Base-by-base conservation (phyloP, 2,888 invertebrate species). In the Lithophane ornitopus region DNA sequence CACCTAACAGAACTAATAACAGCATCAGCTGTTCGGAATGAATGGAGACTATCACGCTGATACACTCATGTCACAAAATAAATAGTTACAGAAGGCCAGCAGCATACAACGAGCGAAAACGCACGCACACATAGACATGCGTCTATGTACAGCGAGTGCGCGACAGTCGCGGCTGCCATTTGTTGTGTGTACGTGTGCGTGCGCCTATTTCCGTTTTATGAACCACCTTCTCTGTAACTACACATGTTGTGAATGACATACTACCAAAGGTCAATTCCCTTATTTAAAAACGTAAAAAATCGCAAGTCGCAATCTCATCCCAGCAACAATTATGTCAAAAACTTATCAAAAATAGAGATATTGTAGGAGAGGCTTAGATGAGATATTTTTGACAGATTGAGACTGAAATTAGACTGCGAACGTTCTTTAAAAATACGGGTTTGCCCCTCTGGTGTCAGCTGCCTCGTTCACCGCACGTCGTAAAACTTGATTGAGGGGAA, bases 401-500 rank as follows among this genome's bases (percentile, higher is more conserved):
- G 34, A 34, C 6, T 4, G 34, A 34, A 6, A 34, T 34, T 34
- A 34, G 34, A 34, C 34, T 0, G 6, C 4, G 34, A 34, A 34
- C 34, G 34, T 34, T 34, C 34, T 34, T 34, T 34, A 34, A 41
- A 41, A 41, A 41, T 41, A 12, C 41, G 41, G 41, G 41, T 12
- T 41, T 41, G 41, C 12, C 41, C 41, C 41, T 41, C 54, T 63
- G 62, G 65, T 82, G 74, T 85, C 86, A 83, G 74, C 74, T 70
- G 86, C 41, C 49, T 65, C 54, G 73, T 62, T 81, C 71, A 66
- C 76, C 68, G 54, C 70, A 76, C 49, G 52, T 85, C 87, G 74
- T 87, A 87, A 87, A 85, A 85, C 86, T 82, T 85, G 88, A 85
- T 85, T 85, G 79, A 87, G 67, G 61, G 67, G 69, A 83, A 85